phyloP scores from a whole-genome alignment of 1,140 invertebrate genomes.

The Calycopis cecrops region DNA sequence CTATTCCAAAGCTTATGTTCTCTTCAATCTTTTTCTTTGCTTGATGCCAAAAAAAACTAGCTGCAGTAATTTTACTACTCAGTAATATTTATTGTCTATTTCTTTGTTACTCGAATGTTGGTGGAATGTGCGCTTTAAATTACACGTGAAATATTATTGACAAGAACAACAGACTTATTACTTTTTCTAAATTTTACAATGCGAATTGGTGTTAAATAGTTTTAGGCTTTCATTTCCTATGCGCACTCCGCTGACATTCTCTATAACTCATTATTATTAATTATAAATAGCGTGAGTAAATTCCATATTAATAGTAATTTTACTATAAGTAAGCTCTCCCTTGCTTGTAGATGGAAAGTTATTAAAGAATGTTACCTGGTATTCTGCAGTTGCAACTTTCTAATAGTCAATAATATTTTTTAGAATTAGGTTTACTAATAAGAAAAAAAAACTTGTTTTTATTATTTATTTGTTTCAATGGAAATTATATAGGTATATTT shows the following conservation, averaged over 20 bases:
- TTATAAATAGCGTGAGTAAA: conserved; percentile 65
- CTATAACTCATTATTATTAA: conserved; percentile 55
- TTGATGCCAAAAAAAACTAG: conserved; percentile 69
- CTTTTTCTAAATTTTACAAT: not conserved
- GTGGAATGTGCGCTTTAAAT: conserved; percentile 30
- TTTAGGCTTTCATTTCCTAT: not conserved
- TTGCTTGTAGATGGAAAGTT: conserved; percentile 70
- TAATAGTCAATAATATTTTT: conserved; percentile 71
- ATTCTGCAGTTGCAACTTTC: conserved; percentile 58
- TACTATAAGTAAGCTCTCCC: conserved; percentile 65
- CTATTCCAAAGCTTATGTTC: conserved; percentile 66
- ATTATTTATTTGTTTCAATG: conserved; percentile 74
- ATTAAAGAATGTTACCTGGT: conserved; percentile 66
- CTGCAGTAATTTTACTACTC: conserved; percentile 61
- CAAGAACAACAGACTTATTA: conserved; percentile 13
- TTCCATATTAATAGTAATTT: conserved; percentile 63
- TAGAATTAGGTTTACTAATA: conserved; percentile 69
- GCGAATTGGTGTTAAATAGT: too few relatives aligned
- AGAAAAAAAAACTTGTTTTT: conserved; percentile 69
- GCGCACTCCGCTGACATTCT: conserved; percentile 41
- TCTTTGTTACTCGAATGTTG: conserved; percentile 47
- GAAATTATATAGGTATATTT: conserved; percentile 74
- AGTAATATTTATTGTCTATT: conserved; percentile 37
- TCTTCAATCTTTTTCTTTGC: conserved; percentile 58
- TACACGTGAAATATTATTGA: conserved; percentile 20